phyloP scores from a whole-genome alignment of 2,113 vertebrate genomes.

The Festucalex cinctus region DNA sequence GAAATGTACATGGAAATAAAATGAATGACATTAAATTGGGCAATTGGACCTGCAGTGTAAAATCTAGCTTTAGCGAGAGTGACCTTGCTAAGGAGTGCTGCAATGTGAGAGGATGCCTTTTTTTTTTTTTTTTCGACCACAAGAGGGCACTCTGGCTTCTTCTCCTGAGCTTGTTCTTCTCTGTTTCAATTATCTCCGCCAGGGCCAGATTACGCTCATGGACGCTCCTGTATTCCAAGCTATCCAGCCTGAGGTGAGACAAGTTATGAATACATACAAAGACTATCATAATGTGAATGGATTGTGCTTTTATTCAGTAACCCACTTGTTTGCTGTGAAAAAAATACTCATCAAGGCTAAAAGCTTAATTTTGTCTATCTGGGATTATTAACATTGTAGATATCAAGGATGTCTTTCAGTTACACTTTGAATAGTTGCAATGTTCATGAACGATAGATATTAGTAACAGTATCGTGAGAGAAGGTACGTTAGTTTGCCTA shows the following conservation, averaged over 20 bases:
- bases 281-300: background rate
- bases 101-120: background rate
- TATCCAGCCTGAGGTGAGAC: slow-evolving; percentile 93
- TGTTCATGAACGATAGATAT: too few relatives aligned
- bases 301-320: too few relatives aligned
- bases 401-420: too few relatives aligned
- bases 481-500: too few relatives aligned
- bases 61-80: background rate
- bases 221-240: slow-evolving; percentile 97
- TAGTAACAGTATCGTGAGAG: too few relatives aligned
- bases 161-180: background rate
- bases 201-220: slow-evolving; percentile 99
- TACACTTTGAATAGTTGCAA: too few relatives aligned
- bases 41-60: background rate
- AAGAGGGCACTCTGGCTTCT: slow-evolving; percentile 36
- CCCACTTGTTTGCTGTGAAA: too few relatives aligned
- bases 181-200: slow-evolving; percentile 43
- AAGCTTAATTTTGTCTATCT: too few relatives aligned
- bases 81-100: background rate
- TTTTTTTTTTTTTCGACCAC: slow-evolving; percentile 18
- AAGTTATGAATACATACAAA: background rate
- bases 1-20: background rate
- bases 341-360: too few relatives aligned
- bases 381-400: too few relatives aligned
- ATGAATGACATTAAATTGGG: background rate